These are phyloP conservation scores for Noctua janthina DNA, from an alignment of 2,888 invertebrate genomes.

Conservation along the genomic window DNA sequence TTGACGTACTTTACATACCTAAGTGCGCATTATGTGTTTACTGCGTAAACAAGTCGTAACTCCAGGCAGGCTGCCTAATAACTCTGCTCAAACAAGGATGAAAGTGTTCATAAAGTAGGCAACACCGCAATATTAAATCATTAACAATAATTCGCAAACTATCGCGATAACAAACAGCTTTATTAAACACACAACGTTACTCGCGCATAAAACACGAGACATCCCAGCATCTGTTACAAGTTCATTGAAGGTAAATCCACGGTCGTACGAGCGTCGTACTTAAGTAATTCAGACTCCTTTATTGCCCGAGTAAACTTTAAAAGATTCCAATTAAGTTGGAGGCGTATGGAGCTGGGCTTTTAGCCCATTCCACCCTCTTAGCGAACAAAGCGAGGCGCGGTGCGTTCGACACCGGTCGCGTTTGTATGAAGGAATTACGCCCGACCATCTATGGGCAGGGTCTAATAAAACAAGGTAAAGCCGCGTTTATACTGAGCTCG, in stretches of 20 bases:
- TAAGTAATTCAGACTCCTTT: conserved; percentile 80
- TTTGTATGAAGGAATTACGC: conserved; percentile 82
- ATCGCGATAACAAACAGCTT: conserved; percentile 46
- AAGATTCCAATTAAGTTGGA: conserved; percentile 88
- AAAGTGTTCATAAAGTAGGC: conserved; percentile 51
- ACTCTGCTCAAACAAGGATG: conserved; percentile 31
- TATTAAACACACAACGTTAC: conserved; percentile 42
- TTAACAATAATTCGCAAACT: conserved; percentile 52
- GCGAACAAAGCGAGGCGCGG: conserved; percentile 78
- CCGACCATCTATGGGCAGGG: conserved; percentile 75
- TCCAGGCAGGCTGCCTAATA: conserved; percentile 36
- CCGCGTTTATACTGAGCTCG: conserved; percentile 76
- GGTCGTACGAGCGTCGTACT: conserved; percentile 64
- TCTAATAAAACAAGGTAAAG: conserved; percentile 78
- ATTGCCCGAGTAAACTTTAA: conserved; percentile 87
- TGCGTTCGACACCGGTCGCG: conserved; percentile 69
- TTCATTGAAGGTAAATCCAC: conserved; percentile 68
- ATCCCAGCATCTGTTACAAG: conserved; percentile 73
- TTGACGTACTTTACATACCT: conserved; percentile 16
- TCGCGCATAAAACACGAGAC: conserved; percentile 58
- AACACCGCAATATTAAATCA: conserved; percentile 55
- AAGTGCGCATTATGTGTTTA: conserved; percentile 20
- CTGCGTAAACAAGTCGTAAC: conserved; percentile 45
- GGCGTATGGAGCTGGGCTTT: conserved; percentile 74
- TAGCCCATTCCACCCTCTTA: conserved; percentile 78